A percentile compares a stretch with the other conserved stretches of the same genome.
phyloP scores from a whole-genome alignment of 2,797 vertebrate genomes.

The Premnoplex brunnescens region DNA sequence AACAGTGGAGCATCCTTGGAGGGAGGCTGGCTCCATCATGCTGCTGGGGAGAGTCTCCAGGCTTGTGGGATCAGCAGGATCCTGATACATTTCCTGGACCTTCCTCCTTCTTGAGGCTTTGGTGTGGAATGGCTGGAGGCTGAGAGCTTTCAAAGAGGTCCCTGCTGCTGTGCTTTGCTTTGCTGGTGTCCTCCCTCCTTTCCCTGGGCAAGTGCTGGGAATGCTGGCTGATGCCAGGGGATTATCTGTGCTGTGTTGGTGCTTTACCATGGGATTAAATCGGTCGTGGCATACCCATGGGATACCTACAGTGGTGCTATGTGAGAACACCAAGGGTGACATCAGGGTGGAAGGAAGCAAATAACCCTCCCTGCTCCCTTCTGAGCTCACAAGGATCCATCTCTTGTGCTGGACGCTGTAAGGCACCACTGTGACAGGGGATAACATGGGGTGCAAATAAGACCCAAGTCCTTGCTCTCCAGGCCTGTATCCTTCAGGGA shows the following conservation, averaged over 20 bases:
- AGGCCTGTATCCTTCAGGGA: fast-evolving
- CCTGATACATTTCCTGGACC: background rate
- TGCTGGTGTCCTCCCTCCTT: background rate
- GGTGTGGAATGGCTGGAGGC: background rate
- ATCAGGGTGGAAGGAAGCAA: background rate
- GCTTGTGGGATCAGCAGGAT: background rate
- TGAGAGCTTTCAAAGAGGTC: background rate
- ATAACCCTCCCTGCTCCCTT: background rate
- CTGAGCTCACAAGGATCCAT: fast-evolving
- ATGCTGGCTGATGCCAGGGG: background rate
- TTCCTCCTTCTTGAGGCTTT: background rate
- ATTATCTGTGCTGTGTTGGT: background rate
- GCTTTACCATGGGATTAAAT: background rate
- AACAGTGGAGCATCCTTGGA: background rate
- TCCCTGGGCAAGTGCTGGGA: background rate
- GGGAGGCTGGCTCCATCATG: fast-evolving
- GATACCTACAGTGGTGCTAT: background rate
- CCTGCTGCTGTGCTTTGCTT: background rate
- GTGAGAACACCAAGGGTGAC: background rate
- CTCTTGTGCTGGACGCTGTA: background rate
- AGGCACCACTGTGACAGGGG: background rate
- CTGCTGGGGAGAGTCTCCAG: background rate
- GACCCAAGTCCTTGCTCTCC: background rate
- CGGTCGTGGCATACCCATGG: fast-evolving
- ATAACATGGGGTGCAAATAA: background rate